Evolutionary conservation across 2,888 invertebrate genomes (phyloP).

Genomic region (Rosalia funebris): DNA sequence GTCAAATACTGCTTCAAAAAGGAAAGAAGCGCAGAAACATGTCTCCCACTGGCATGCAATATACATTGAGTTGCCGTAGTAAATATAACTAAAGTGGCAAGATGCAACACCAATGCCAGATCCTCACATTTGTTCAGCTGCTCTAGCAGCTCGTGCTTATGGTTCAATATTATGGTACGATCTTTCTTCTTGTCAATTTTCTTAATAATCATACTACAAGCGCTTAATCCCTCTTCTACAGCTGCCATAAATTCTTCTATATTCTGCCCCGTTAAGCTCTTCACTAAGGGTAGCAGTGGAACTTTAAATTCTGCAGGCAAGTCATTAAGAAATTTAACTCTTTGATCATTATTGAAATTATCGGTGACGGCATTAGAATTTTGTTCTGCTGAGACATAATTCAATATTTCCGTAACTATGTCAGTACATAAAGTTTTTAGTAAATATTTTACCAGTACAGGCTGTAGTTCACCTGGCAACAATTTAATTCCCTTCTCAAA

Average conservation of each 20-base stretch:
- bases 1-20: constrained; percentile 78
- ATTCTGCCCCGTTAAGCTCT: constrained; percentile 73
- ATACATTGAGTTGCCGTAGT: constrained; percentile 83
- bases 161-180: constrained; percentile 78
- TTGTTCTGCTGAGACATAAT: constrained; percentile 81
- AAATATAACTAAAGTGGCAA: constrained; percentile 81
- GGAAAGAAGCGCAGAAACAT: constrained; percentile 82
- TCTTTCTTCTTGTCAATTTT: constrained; percentile 93
- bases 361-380: constrained; percentile 72
- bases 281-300: constrained; percentile 74
- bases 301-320: constrained; percentile 75
- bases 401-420: constrained; percentile 80
- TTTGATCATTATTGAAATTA: constrained; percentile 72
- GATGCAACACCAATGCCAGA: constrained; percentile 81
- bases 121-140: constrained; percentile 81
- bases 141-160: constrained; percentile 82
- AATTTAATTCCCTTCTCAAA: constrained; percentile 83
- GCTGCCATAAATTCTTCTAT: constrained; percentile 83
- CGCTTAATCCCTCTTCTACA: constrained; percentile 77
- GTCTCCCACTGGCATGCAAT: constrained; percentile 93
- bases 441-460: constrained; percentile 81
- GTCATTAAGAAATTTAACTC: constrained; percentile 77
- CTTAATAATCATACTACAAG: constrained; percentile 82
- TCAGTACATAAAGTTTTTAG: constrained; percentile 87
- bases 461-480: constrained; percentile 75